Evolutionary conservation across 2,797 vertebrate genomes (phyloP), one percentile per base, ranked within the genome.

Genomic region (Amazonetta brasiliensis): DNA sequence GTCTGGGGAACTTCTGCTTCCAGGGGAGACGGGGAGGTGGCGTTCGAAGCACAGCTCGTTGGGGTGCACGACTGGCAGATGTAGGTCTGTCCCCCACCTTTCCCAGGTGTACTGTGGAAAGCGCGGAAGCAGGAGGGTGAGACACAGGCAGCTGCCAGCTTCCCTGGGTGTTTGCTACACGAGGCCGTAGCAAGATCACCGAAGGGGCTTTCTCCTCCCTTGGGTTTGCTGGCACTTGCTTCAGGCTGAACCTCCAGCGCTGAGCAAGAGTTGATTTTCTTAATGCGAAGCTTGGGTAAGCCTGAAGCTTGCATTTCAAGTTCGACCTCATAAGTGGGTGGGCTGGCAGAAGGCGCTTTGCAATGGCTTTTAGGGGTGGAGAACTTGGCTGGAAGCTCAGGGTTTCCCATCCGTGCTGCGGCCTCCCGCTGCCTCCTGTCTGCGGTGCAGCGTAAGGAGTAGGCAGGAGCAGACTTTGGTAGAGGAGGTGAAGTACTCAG

Each of bases 51-150:
- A 72, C 98, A 97, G 22, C 64, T 98, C 6, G 99, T 99, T 5
- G 99, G 99, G 11, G 99, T 99, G 81, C 99, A 99, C 2, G 99
- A 98, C 92, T 99, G 99, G 95, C 99, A 99, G 94, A 99, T 99
- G 84, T 98, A 99, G 2, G 98, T 99, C 77, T 99, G 99, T 23
- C 99, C 96, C 3, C 97, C 95, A 13, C 96, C 97, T 84, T 99
- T 99, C 20, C 98, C 97, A 3, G 99, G 99, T 0, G 99, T 99
- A 84, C 97, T 98, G 15, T 98, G 98, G 44, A 92, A 97, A 62
- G 98, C 93, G 54, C 93, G 98, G 43, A 98, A 37, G 26, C 99
- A 98, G 58, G 98, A 95, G 0, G 99, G 98, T 0, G 99, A 99
- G 37, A 97, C 87, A 54, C 98, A 98, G 21, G 97, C 94, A 19